Percentiles rank a stretch among this genome's conserved stretches.
These are phyloP conservation scores for Brachypteracias leptosomus DNA, from an alignment of 2,113 vertebrate species.

Conservation along the genomic window DNA sequence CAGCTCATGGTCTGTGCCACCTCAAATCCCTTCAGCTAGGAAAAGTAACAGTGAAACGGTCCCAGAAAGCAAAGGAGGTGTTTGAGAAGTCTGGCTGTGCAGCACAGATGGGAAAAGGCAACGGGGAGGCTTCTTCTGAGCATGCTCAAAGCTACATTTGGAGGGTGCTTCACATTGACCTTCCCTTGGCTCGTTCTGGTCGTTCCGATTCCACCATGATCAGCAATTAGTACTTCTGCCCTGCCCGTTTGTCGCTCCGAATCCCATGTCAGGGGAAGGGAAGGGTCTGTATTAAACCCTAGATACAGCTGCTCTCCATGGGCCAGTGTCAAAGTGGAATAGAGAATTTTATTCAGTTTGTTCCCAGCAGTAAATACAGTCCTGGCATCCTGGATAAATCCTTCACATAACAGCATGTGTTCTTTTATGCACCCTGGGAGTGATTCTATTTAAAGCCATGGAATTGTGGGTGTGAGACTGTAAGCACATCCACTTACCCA, in stretches of 20 bases:
- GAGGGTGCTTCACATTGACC: not conserved
- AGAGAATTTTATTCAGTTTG: slow-evolving; percentile 51
- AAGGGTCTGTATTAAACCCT: not conserved
- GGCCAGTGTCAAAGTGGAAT: slow-evolving; percentile 42
- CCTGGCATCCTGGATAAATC: slow-evolving; percentile 49
- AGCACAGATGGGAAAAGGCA: not conserved
- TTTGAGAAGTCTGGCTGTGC: not conserved
- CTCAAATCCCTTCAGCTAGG: not conserved
- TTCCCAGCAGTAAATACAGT: slow-evolving; percentile 59
- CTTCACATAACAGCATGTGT: slow-evolving; percentile 41
- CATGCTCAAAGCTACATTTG: not conserved
- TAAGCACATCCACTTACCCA: slow-evolving; percentile 48
- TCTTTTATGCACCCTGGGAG: slow-evolving; percentile 56
- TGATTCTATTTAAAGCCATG: slow-evolving; percentile 47
- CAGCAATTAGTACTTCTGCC: not conserved
- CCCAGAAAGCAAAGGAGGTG: not conserved
- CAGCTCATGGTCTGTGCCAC: not conserved
- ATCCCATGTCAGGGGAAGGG: not conserved
- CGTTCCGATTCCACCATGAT: not conserved
- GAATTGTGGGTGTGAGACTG: slow-evolving; percentile 62
- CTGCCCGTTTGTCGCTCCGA: fast-evolving
- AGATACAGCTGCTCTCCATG: not conserved
- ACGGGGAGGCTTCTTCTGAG: not conserved
- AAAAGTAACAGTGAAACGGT: not conserved
- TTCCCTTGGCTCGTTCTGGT: not conserved